Evolutionary conservation across 2,888 invertebrate genomes (phyloP), one percentile per base, ranked within the genome.

Genomic region (Zygogramma bicolorata): DNA sequence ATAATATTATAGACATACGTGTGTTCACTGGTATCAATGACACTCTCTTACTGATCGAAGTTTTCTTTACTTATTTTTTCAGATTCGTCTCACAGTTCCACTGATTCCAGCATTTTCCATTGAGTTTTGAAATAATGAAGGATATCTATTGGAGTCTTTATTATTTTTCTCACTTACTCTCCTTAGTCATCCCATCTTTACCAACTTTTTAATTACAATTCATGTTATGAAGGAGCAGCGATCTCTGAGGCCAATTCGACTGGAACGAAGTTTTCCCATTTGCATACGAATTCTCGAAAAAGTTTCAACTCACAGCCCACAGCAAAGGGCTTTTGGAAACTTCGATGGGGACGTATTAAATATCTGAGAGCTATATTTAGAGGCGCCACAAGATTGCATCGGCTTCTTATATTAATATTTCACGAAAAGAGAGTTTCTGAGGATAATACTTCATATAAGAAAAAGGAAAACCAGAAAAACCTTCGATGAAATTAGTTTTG

Each of bases 281-380:
- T 49, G 65, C 65, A 65, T 65, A 53, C 31, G 38, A 65, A 65
- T 53, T 63, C 8, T 25, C 27, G 25, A 53, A 53, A 53, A 53
- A 53, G 6, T 53, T 53, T 27, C n/a, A 1, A 27, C 53, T 10
- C n/a, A n/a, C 1, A 53, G 53, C 53, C 53, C 53, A 53, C 53
- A 65, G 22, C 27, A 29, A 63, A 65, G 31, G 34, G 13, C 31
- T 29, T 29, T 53, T n/a, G 31, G 13, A 31, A 46, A 65, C 31
- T 65, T 20, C 53, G 53, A 53, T 53, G 27, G 20, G 8, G 27
- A 27, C n/a, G 18, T 53, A 25, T 25, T 27, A 27, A 53, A 27
- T 6, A 15, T 53, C n/a, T 53, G n/a, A 53, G 27, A 53, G 53
- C 53, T 53, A 53, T 53, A 53, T 53, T 15, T 25, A 5, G 27